Base-by-base conservation (phyloP, 1,140 invertebrate species). In the Leucophenga varia region DNA sequence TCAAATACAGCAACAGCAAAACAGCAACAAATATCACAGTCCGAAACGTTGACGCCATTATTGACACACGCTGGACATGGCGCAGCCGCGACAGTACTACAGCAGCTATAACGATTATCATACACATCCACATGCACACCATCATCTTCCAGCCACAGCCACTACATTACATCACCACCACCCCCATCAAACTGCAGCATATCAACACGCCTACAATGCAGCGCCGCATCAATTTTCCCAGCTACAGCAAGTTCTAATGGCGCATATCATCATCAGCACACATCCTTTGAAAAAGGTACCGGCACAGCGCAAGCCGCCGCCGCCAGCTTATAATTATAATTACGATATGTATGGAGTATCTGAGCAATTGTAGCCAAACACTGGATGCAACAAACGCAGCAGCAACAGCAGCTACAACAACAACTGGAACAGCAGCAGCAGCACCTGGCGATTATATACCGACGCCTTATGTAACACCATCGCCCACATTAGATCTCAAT, bases 401-500 rank as follows among this genome's bases (percentile, higher is more conserved):
- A 37, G 30, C 43, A 54, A 32, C 50, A 47, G 10, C 54, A n/a
- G n/a, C n/a, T 61, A 14, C 61, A 20, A 28, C 59, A 53, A 22
- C 49, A 61, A 17, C 46, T 34, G 9, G 17, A 12, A 51, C 57
- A 55, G 3, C 57, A 58, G 14, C 58, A 60, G 2, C 43, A 45
- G 6, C 32, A 17, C 44, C n/a, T n/a, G n/a, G 54, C 45, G 69
- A 72, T 22, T 72, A 72, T 37, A 63, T 70, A 35, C 69, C 69
- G 39, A 69, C 69, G 30, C 69, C 70, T 5, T 73, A 72, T 44
- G 70, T 73, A 14, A 73, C 70, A 19, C 70, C 70, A 3, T 73
- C 70, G 22, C 70, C 70, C 22, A 73, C 70, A 7, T 53, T 73
- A 34, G 70, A 73, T 47, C 50, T 73, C 20, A 73, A 73, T 25